phyloP scores from a whole-genome alignment of 1,140 invertebrate genomes.

The Scaptomyza graminum region DNA sequence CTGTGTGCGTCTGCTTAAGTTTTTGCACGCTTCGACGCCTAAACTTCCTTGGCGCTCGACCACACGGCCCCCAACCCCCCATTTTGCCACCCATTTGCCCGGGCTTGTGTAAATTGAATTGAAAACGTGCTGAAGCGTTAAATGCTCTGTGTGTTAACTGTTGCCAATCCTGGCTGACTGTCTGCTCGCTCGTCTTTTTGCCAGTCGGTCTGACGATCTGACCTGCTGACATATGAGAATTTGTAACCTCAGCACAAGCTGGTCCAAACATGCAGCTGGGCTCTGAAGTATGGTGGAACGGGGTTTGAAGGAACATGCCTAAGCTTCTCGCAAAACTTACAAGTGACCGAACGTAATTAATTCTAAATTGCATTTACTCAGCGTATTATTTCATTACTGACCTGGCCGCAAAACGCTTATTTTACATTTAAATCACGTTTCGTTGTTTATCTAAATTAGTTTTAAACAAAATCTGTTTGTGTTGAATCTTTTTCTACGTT shows the following conservation, averaged over 20 bases:
- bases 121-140: constrained; percentile 83
- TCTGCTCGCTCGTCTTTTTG: constrained; percentile 11
- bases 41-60: constrained; percentile 70
- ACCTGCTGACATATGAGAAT: constrained; percentile 78
- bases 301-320: constrained; percentile 2
- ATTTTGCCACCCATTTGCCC: background rate
- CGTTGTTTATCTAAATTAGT: constrained; percentile 1
- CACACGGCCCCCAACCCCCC: constrained; percentile 12
- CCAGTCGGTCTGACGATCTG: constrained; percentile 11
- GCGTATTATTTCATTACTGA: constrained; percentile 28
- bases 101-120: constrained; percentile 79
- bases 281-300: background rate
- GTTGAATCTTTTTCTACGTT: constrained; percentile 13
- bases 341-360: constrained; percentile 64
- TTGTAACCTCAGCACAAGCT: constrained; percentile 80
- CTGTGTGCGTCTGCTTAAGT: constrained; percentile 77
- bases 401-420: constrained; percentile 16
- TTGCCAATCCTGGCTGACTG: constrained; percentile 60
- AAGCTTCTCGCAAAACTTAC: constrained; percentile 31
- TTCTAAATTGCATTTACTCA: constrained; percentile 68
- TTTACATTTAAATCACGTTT: constrained; percentile 19
- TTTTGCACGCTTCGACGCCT: constrained; percentile 77
- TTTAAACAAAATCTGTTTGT: constrained; percentile 49
- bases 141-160: constrained; percentile 83
- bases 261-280: constrained; percentile 31